Conservation (phyloP, 2,888 invertebrate genomes). For the Hypomecis atomaria region DNA sequence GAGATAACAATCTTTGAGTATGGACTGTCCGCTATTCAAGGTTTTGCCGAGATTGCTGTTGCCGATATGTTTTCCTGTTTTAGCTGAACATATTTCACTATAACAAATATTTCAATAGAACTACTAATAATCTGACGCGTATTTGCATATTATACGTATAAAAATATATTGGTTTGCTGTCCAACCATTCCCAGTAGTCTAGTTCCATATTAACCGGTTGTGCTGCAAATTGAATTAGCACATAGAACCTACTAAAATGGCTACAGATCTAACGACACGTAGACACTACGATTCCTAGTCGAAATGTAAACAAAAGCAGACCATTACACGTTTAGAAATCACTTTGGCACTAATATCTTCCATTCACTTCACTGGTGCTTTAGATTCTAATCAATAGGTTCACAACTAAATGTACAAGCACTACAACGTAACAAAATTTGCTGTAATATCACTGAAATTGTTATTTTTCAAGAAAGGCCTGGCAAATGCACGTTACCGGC, state of each 20-base stretch:
- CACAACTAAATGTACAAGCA: background rate
- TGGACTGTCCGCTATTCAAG: background rate
- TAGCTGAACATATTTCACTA: too few species aligned
- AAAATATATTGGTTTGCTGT: constrained; percentile 9
- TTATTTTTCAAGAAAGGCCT: constrained; percentile 43
- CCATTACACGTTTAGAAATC: constrained; percentile 45
- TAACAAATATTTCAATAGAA: too few species aligned
- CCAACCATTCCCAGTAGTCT: constrained; percentile 39
- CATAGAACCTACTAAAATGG: constrained; percentile 44
- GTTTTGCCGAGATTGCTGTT: constrained; percentile 1
- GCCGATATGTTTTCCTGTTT: background rate
- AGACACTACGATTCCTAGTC: constrained; percentile 40
- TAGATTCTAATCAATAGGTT: background rate
- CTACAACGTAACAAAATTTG: background rate
- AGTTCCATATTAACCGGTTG: constrained; percentile 50
- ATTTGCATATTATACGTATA: background rate
- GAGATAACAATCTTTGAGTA: background rate
- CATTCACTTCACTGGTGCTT: constrained; percentile 15
- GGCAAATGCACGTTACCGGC: constrained; percentile 64
- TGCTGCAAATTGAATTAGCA: constrained; percentile 59
- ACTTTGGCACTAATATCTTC: constrained; percentile 19
- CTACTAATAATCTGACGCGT: background rate
- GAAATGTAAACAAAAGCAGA: constrained; percentile 53
- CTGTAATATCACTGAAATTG: constrained; percentile 17
- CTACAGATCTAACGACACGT: constrained; percentile 40